Base-by-base conservation (phyloP, 1,140 invertebrate species). In the Drosophila tristis region DNA sequence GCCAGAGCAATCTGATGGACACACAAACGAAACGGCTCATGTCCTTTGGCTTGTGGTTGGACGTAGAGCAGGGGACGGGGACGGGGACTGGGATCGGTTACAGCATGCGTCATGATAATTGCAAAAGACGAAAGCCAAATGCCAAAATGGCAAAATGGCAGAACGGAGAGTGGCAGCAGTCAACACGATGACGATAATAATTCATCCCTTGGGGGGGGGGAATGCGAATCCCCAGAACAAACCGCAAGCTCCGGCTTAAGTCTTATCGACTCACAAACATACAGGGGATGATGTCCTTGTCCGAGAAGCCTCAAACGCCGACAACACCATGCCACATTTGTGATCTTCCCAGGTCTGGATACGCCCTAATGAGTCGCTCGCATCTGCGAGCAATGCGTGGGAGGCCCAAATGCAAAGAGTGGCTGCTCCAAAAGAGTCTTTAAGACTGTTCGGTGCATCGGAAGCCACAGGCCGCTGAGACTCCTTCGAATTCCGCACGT, bases 111-210 rank as follows among this genome's bases (percentile, higher is more conserved):
- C 78, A 72, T 81, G 81, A 86, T 86, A 87, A 87, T 87, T 87
- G 82, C 84, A 66, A 81, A 74, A 66, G 78, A 55, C 75, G 72
- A 78, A 67, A 67, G 51, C 44, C 48, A 68, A 70, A 66, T 50
- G 26, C 58, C 68, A 70, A 55, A 72, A 39, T 39, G 73, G 48
- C 65, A 1, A 20, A 20, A 20, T 2, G 20, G 20, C 20, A 42
- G 45, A 71, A 58, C 44, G 11, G 5, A 54, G 39, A 39, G 51
- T 50, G 77, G 60, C 53, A 85, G 65, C 81, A 71, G 73, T 54
- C 62, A 74, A 74, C 81, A 85, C 62, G 74, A 87, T 74, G 74
- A 76, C 78, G 84, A 87, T 89, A 87, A 87, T 87, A 87, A 89
- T 89, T 87, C 72, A 89, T 74, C 47, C 80, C 63, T 64, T 62